A percentile compares a stretch with the other conserved stretches of the same genome.
phyloP scores from a whole-genome alignment of 2,888 invertebrate species.

The Barypeithes pellucidus region DNA sequence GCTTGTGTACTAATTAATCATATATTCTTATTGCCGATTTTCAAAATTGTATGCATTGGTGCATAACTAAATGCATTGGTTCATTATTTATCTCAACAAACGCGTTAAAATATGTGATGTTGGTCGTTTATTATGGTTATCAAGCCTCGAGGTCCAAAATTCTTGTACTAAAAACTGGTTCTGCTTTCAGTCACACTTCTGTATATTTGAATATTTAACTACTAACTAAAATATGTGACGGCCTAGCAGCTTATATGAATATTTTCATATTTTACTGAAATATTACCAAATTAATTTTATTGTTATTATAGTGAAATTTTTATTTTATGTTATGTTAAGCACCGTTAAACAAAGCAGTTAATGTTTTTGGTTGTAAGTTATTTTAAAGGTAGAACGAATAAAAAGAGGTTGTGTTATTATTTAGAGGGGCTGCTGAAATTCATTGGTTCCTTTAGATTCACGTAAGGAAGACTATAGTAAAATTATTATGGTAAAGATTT shows the following conservation, averaged over 20 bases:
- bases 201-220: constrained; percentile 59
- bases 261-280: constrained; percentile 60
- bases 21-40: neutral
- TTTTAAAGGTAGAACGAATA: constrained; percentile 1
- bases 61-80: constrained; percentile 19
- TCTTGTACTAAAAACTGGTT: constrained; percentile 34
- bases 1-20: no score
- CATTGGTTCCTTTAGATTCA: no score
- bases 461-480: no score
- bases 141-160: constrained; percentile 33
- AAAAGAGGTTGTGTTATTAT: neutral
- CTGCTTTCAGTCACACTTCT: constrained; percentile 56
- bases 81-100: constrained; percentile 33
- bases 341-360: constrained; percentile 23
- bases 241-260: constrained; percentile 59
- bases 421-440: no score
- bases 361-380: constrained; percentile 3
- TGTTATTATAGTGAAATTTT: constrained; percentile 33
- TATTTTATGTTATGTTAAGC: constrained; percentile 29
- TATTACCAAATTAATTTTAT: constrained; percentile 58
- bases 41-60: constrained; percentile 41
- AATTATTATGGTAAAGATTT: no score
- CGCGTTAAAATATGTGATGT: constrained; percentile 40
- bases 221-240: constrained; percentile 58
- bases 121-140: constrained; percentile 40